Base-by-base conservation (phyloP, 35 echinoderm and acorn worm genomes). In the Stichopus chloronotus region DNA sequence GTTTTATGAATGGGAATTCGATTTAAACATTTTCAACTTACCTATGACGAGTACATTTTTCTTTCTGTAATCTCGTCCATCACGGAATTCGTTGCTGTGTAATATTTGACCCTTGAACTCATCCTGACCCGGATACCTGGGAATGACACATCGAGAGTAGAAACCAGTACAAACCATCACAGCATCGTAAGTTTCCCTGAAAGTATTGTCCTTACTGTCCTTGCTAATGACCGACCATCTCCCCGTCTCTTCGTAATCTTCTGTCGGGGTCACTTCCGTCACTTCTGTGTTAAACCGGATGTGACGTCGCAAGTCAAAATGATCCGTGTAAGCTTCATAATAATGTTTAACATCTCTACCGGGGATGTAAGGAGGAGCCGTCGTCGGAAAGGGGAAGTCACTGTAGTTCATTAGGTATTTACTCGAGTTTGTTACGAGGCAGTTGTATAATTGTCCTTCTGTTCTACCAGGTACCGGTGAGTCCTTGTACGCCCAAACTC, bases 81-180 rank as follows among this genome's bases (percentile, higher is more conserved):
- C 85, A 21, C 96, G 80, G 65, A 59, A 97, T 59, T 78, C 72
- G 54, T 92, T 91, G 68, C 94, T 95, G 69, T 97, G 96, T 0
- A 92, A 13, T 57, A 95, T 95, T 43, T 94, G 59, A 16, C 96
- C 96, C 65, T 97, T 69, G 92, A 97, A 97, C 55, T 92, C 80
- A 11, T 97, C 87, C 52, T 90, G 58, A 11, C 94, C 96, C 9
- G 96, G 92, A 63, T 93, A 88, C 5, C 76, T 17, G 8, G 96
- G 96, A 3, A 92, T 85, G 25, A 63, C 69, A 20, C 77, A 54
- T 54, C 95, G 84, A 54, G 87, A 76, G 59, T 94, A 92, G 63
- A 92, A 69, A 21, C 96, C 96, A 6, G 94, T 97, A 81, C 96
- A 97, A 8, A 97, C 69, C 94, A 97, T 97, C 4, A 97, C 88